A percentile compares a stretch with the other conserved stretches of the same genome.
These are phyloP conservation scores for Catamblyrhynchus diadema DNA, from an alignment of 2,797 vertebrate species.

Conservation along the genomic window DNA sequence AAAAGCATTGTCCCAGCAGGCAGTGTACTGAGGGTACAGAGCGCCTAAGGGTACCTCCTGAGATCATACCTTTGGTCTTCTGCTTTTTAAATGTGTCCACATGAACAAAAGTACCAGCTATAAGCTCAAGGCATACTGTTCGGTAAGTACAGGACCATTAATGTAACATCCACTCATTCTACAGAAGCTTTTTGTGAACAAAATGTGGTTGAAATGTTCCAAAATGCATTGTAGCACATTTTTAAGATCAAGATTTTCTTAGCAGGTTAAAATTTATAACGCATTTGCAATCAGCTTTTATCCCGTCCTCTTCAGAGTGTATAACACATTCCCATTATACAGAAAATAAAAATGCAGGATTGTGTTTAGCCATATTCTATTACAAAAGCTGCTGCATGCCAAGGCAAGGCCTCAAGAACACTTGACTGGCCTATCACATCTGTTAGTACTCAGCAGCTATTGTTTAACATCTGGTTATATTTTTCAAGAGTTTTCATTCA, in stretches of 20 bases:
- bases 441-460: conserved; percentile 19
- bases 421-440: conserved; percentile 12
- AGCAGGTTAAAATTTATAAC: background rate
- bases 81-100: background rate
- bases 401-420: background rate
- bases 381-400: background rate
- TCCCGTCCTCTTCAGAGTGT: background rate
- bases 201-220: background rate
- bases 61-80: background rate
- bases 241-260: background rate
- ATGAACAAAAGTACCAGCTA: background rate
- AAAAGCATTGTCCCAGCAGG: background rate
- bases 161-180: background rate
- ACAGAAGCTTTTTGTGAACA: background rate
- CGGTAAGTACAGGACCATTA: background rate
- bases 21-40: background rate
- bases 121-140: background rate
- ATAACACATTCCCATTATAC: background rate
- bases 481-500: conserved; percentile 13
- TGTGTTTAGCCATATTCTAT: background rate
- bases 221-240: background rate
- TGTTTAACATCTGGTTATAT: background rate
- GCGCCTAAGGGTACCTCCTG: background rate
- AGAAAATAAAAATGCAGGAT: background rate
- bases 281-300: background rate